Evolutionary conservation across 2,888 invertebrate species (phyloP).

Genomic region (Nysson spinosus): DNA sequence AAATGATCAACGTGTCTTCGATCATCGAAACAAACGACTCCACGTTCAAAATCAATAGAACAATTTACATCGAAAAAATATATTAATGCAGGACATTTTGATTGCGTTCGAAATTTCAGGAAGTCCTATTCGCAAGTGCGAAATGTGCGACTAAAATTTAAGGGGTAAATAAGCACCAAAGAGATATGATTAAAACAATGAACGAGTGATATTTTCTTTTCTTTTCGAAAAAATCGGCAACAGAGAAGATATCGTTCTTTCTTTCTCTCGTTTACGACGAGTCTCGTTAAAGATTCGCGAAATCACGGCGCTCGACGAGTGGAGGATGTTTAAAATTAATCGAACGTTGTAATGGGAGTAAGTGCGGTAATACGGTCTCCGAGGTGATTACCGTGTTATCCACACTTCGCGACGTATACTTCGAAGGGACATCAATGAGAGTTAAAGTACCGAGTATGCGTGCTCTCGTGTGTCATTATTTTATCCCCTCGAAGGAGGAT

Average conservation of each 20-base stretch:
- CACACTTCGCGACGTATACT: slow-evolving; percentile 8
- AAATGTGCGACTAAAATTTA: background rate
- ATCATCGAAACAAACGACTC: too few relatives aligned
- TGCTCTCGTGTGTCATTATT: slow-evolving; percentile 28
- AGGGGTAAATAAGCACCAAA: background rate
- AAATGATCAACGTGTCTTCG: too few relatives aligned
- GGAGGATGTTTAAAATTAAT: too few relatives aligned
- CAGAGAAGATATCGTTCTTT: too few relatives aligned
- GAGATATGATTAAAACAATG: too few relatives aligned
- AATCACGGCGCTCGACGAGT: too few relatives aligned
- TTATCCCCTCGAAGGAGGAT: slow-evolving; percentile 21
- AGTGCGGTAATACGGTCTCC: slow-evolving; percentile 60
- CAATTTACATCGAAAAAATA: background rate
- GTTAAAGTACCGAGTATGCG: background rate
- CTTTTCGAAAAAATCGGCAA: background rate
- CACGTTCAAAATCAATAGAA: too few relatives aligned
- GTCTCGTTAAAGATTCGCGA: slow-evolving; percentile 56
- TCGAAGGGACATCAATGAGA: background rate
- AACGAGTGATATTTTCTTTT: too few relatives aligned
- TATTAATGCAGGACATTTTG: background rate
- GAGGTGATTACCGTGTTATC: slow-evolving; percentile 5
- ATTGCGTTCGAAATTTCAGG: too few relatives aligned
- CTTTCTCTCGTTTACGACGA: too few relatives aligned
- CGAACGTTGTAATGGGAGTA: slow-evolving; percentile 59
- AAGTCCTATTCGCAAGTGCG: too few relatives aligned